Evolutionary conservation across 1,140 invertebrate species (phyloP).

Genomic region (Matsumurasca onukii): DNA sequence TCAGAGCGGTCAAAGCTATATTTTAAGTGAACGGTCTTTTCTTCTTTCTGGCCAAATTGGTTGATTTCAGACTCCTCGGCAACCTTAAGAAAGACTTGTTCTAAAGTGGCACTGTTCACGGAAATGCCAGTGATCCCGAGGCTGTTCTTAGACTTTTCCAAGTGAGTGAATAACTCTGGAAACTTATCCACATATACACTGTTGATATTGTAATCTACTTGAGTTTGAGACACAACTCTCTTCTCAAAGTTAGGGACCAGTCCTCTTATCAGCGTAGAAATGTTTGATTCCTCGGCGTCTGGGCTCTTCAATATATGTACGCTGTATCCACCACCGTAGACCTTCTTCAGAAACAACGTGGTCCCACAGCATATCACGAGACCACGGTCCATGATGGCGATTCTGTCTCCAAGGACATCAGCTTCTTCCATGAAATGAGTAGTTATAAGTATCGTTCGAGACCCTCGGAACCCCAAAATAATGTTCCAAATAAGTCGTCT

Average conservation of each 20-base stretch:
- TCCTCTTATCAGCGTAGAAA: neutral
- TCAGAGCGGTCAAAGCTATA: no score
- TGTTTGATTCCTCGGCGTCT: neutral
- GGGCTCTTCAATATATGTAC: slow-evolving; percentile 17
- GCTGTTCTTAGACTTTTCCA: neutral
- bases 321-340: slow-evolving; percentile 61
- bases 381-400: slow-evolving; percentile 88
- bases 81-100: slow-evolving; percentile 6
- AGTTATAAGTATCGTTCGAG: slow-evolving; percentile 80
- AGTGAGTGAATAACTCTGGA: neutral
- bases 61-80: no score
- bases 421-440: slow-evolving; percentile 99
- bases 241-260: neutral
- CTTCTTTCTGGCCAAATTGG: no score
- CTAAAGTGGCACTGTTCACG: neutral
- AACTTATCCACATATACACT: neutral
- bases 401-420: slow-evolving; percentile 90
- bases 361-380: slow-evolving; percentile 79
- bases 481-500: slow-evolving; percentile 84
- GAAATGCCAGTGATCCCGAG: neutral
- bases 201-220: neutral
- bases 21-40: no score
- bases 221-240: neutral
- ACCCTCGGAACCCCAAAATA: slow-evolving; percentile 15
- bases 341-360: slow-evolving; percentile 83